Evolutionary conservation across 2,113 vertebrate species (phyloP).

Genomic region (Microtus montanus): DNA sequence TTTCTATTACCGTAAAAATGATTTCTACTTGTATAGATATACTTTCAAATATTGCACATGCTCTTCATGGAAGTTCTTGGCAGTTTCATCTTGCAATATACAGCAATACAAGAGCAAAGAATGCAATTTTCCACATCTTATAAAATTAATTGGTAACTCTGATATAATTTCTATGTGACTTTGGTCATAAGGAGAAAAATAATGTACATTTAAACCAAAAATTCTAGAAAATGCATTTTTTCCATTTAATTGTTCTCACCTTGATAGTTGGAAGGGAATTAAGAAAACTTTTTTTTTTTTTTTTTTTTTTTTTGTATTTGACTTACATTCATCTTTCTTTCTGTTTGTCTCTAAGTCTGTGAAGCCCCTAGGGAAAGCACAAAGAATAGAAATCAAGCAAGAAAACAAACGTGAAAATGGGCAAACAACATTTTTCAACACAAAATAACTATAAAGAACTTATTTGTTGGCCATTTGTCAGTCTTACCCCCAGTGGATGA

Average conservation of each 20-base stretch:
- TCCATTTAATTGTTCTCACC: slow-evolving; percentile 55
- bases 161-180: not conserved
- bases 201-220: not conserved
- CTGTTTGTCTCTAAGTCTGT: slow-evolving; percentile 47
- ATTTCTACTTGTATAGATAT: not conserved
- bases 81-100: not conserved
- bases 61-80: not conserved
- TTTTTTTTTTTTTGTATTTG: slow-evolving; percentile 44
- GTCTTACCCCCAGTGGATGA: no score
- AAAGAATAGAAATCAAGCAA: slow-evolving; percentile 38
- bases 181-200: not conserved
- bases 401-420: not conserved
- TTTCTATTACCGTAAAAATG: slow-evolving; percentile 8
- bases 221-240: not conserved
- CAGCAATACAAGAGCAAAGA: not conserved
- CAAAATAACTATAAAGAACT: not conserved
- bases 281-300: slow-evolving; percentile 47
- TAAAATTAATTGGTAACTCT: not conserved
- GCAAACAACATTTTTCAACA: not conserved
- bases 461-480: not conserved
- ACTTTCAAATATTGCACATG: not conserved
- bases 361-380: slow-evolving; percentile 57
- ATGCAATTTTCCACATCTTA: not conserved
- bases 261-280: slow-evolving; percentile 33
- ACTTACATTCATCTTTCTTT: slow-evolving; percentile 35